These are phyloP conservation scores for Rhingia campestris DNA, from an alignment of 2,888 invertebrate genomes.

Conservation along the genomic window DNA sequence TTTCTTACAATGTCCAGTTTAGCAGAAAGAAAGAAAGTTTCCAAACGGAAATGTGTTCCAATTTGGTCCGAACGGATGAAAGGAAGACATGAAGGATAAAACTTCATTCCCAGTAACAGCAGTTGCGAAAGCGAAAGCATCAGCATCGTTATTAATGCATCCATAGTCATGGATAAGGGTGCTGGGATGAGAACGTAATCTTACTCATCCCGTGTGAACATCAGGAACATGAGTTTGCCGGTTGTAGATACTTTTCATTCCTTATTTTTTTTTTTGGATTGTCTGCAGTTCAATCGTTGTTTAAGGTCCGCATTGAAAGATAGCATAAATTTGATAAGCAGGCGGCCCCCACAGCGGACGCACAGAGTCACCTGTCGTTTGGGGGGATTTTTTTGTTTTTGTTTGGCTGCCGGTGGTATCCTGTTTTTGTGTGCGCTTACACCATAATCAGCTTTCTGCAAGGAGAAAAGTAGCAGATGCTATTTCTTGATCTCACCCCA, in stretches of 20 bases:
- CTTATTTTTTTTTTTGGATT: constrained; percentile 7
- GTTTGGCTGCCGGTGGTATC: constrained; percentile 38
- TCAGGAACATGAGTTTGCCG: constrained; percentile 56
- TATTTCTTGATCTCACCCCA: constrained; percentile 20
- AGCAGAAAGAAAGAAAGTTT: constrained; percentile 50
- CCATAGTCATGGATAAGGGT: constrained; percentile 21
- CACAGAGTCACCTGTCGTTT: constrained; percentile 66
- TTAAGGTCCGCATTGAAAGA: constrained; percentile 21
- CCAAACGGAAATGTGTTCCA: constrained; percentile 7
- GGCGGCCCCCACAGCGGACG: constrained; percentile 25
- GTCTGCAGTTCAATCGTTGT: constrained; percentile 43
- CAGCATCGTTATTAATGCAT: constrained; percentile 60
- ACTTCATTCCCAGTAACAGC: constrained; percentile 28
- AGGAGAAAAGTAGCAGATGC: constrained; percentile 69
- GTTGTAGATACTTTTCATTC: not conserved
- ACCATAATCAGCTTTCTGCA: constrained; percentile 66
- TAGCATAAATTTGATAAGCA: constrained; percentile 64
- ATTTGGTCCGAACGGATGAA: constrained; percentile 29
- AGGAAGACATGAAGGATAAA: constrained; percentile 1
- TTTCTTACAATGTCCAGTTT: constrained; percentile 3
- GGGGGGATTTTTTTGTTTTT: constrained; percentile 21
- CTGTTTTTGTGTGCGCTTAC: constrained; percentile 58
- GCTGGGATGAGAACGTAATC: constrained; percentile 34
- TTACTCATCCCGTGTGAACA: constrained; percentile 62
- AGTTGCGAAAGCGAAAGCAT: constrained; percentile 55